A percentile compares a stretch with the other conserved stretches of the same genome.
Conservation (phyloP, 2,797 vertebrate genomes). For the Pogoniulus pusillus region DNA sequence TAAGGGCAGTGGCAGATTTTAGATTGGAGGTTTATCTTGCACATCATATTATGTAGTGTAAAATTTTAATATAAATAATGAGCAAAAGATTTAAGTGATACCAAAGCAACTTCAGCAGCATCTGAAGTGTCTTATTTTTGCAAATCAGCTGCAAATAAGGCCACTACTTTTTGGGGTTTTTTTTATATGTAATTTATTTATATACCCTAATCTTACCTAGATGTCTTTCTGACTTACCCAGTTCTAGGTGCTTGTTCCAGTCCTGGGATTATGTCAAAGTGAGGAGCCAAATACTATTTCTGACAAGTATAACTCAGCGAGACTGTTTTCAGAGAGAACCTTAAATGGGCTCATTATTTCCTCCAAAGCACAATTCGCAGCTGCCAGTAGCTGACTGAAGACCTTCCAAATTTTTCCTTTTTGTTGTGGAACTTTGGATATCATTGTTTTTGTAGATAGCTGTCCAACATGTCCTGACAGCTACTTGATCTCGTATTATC, state of each 20-base stretch:
- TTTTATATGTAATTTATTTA: background rate
- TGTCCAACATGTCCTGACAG: slow-evolving; percentile 38
- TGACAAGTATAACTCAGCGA: background rate
- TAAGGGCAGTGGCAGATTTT: slow-evolving; percentile 7
- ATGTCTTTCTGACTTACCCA: background rate
- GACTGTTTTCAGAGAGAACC: background rate
- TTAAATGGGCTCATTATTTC: slow-evolving; percentile 26
- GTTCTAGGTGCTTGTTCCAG: background rate
- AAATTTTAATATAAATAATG: slow-evolving; percentile 19
- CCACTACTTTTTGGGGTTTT: background rate
- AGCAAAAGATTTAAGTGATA: background rate
- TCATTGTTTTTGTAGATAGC: slow-evolving; percentile 27
- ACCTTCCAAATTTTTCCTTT: slow-evolving; percentile 49
- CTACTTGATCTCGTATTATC: slow-evolving; percentile 28
- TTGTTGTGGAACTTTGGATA: slow-evolving; percentile 53
- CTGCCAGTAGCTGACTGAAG: slow-evolving; percentile 36
- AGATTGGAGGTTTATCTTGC: slow-evolving; percentile 36
- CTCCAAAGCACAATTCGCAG: slow-evolving; percentile 45
- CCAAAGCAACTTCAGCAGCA: background rate
- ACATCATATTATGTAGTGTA: slow-evolving; percentile 1
- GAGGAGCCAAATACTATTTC: slow-evolving; percentile 14
- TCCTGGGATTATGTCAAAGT: background rate
- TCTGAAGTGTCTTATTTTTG: background rate
- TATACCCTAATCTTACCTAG: background rate
- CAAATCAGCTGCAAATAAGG: background rate